Percentiles rank a stretch among this genome's conserved stretches.
These are phyloP conservation scores for Drosophila dunni DNA, from an alignment of 1,140 invertebrate species.

Conservation along the genomic window DNA sequence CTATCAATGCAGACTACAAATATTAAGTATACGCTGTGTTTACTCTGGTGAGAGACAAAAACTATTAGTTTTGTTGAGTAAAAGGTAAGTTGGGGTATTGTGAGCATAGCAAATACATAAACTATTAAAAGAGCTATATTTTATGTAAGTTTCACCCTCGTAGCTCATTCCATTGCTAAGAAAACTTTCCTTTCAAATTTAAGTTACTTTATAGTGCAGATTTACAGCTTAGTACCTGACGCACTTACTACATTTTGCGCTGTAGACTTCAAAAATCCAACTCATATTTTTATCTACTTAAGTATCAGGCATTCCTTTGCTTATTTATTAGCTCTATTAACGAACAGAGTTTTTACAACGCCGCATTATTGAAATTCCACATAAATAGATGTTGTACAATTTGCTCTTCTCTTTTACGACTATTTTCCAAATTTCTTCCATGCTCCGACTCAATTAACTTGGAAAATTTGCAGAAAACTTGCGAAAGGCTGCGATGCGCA, in stretches of 20 bases:
- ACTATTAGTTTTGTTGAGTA: conserved; percentile 3
- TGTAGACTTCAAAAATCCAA: not conserved
- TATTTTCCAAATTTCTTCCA: not conserved
- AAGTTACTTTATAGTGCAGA: too few relatives aligned
- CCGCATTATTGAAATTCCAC: conserved; percentile 11
- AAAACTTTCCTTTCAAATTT: too few relatives aligned
- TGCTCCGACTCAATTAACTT: conserved; percentile 68
- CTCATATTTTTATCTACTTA: not conserved
- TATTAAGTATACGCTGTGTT: conserved; percentile 13
- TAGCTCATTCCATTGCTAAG: too few relatives aligned
- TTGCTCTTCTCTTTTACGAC: not conserved
- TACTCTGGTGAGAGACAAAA: not conserved
- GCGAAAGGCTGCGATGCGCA: conserved; percentile 51
- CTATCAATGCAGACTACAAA: conserved; percentile 8
- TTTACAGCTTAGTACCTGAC: too few relatives aligned
- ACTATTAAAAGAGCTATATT: too few relatives aligned
- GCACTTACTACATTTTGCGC: too few relatives aligned
- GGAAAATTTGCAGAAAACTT: conserved; percentile 49
- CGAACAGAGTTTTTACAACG: not conserved
- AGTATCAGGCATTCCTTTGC: conserved; percentile 2
- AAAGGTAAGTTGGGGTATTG: not conserved
- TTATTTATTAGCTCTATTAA: conserved; percentile 27
- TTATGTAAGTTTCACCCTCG: too few relatives aligned
- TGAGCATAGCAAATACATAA: not conserved
- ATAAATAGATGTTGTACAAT: conserved; percentile 8